Evolutionary conservation across 2,888 invertebrate species (phyloP).

Genomic region (Isotomurus palustris): DNA sequence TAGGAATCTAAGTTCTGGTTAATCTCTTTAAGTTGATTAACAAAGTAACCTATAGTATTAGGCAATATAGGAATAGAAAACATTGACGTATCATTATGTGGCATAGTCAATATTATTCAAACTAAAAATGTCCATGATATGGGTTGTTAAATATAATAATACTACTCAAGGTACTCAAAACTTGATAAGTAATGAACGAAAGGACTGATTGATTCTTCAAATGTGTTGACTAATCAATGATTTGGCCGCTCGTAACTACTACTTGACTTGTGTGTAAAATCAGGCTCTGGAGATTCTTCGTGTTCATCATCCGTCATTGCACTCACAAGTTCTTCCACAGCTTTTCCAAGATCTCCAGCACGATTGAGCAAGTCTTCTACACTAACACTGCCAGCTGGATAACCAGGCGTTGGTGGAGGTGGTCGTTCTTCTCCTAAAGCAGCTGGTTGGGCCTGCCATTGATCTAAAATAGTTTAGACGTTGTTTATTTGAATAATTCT

Average conservation of each 20-base stretch:
- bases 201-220: too few species aligned
- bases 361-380: conserved; percentile 35
- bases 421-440: conserved; percentile 24
- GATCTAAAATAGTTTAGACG: conserved; percentile 9
- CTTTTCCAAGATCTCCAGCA: conserved; percentile 77
- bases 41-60: too few species aligned
- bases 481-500: too few species aligned
- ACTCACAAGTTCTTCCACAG: conserved; percentile 81
- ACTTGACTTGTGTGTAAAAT: conserved; percentile 28
- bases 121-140: too few species aligned
- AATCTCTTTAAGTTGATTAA: too few species aligned
- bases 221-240: conserved; percentile 22
- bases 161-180: too few species aligned
- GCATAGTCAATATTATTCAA: too few species aligned
- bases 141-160: too few species aligned
- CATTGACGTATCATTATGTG: too few species aligned
- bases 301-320: conserved; percentile 69
- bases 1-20: too few species aligned
- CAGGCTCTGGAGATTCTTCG: conserved; percentile 38
- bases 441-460: conserved; percentile 24
- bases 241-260: conserved; percentile 35
- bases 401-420: conserved; percentile 50
- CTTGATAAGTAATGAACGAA: too few species aligned
- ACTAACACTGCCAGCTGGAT: conserved; percentile 27
- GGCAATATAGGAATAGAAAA: too few species aligned